Evolutionary conservation across 2,888 invertebrate species (phyloP), one percentile per base, ranked within the genome.

Genomic region (Caenorhabditis sp.): DNA sequence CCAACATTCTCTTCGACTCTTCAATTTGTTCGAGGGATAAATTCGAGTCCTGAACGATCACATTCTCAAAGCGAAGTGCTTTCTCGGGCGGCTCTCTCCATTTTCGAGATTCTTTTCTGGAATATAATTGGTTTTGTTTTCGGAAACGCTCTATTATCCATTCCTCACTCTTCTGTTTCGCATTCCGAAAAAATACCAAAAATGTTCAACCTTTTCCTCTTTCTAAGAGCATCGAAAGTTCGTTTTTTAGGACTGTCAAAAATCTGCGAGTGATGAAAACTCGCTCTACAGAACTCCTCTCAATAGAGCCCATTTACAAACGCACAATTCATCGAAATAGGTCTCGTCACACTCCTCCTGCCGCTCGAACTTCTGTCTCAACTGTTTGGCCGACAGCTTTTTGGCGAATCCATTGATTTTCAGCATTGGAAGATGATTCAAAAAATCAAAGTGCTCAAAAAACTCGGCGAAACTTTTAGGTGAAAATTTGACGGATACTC

Each of bases 1-100:
- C 84, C 7, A 87, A 63, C 51, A 81, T 61, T 51, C 77, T 81
- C 28, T 82, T 76, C 2, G 84, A 69, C 26, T 81, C 77, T 47
- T 79, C 70, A 10, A 80, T 75, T 54, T 82, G 77, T 61, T 83
- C 80, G 24, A 75, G 51, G n/a, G 70, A 31, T n/a, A 85, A 28
- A 38, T 81, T 84, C 12, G 83, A 74, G n/a, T 73, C 72, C 58
- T 73, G 72, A 26, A 86, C 28, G 10, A 76, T 70, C 31, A 86
- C 73, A 44, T 86, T 82, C 54, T 86, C 85, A 16, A 80, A 59
- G 12, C 86, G 76, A 49, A 86, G 61, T 2, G 83, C 79, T 35
- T 86, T 86, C 56, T 86, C 86, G 12, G 85, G 72, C 2, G 86
- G 86, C 47, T 86, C 86, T 22, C 85, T 81, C 83, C 85, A 86